phyloP scores from a whole-genome alignment of 2,797 vertebrate species.

The Chiloscyllium punctatum region DNA sequence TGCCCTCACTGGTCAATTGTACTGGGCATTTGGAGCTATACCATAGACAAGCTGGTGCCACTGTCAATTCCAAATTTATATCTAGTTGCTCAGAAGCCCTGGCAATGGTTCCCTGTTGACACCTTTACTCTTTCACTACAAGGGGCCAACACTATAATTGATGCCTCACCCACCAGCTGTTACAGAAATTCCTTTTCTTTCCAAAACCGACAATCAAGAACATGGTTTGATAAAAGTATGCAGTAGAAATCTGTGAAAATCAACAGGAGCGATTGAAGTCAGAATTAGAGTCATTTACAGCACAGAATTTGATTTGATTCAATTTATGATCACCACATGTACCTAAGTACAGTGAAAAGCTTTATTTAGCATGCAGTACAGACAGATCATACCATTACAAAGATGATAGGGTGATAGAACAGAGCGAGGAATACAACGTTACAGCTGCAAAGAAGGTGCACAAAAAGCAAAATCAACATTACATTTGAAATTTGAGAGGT shows the following conservation, averaged over 20 bases:
- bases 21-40: background rate
- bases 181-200: background rate
- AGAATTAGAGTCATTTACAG: too few relatives aligned
- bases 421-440: too few relatives aligned
- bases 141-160: background rate
- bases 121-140: background rate
- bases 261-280: background rate
- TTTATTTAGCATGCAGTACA: too few relatives aligned
- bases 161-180: background rate
- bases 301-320: too few relatives aligned
- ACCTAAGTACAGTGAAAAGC: too few relatives aligned
- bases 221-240: background rate
- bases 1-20: background rate
- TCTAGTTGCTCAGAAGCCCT: too few relatives aligned
- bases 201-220: background rate
- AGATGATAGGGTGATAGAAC: too few relatives aligned
- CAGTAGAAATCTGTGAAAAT: background rate
- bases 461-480: too few relatives aligned
- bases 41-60: background rate
- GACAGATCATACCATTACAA: too few relatives aligned
- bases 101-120: background rate
- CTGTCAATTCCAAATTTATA: background rate
- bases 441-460: too few relatives aligned
- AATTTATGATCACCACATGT: too few relatives aligned
- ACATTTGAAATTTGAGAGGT: too few relatives aligned